These are phyloP conservation scores for Cheirogaleus medius DNA, from an alignment of 2,113 vertebrate genomes.

Conservation along the genomic window DNA sequence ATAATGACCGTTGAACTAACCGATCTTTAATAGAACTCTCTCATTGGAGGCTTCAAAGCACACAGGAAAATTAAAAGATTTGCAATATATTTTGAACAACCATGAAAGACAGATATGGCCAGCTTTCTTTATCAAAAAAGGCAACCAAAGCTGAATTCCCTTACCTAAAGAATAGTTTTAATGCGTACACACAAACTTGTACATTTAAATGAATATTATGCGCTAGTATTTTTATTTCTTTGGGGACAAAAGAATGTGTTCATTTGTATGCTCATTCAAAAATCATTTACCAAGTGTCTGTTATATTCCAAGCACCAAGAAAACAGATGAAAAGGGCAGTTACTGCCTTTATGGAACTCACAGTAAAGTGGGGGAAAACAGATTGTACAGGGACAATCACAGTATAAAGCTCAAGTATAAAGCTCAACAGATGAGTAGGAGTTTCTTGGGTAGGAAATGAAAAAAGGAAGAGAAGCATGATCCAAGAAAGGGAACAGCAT, in stretches of 20 bases:
- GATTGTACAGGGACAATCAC: background rate
- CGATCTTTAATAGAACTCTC: slow-evolving; percentile 30
- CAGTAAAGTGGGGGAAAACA: background rate
- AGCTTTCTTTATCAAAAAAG: background rate
- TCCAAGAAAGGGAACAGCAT: background rate
- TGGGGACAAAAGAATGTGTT: background rate
- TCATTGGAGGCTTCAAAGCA: slow-evolving; percentile 45
- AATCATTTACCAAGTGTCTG: background rate
- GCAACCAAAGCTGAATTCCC: background rate
- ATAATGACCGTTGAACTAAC: slow-evolving; percentile 36
- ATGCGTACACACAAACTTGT: background rate
- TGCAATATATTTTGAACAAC: background rate
- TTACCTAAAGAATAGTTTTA: slow-evolving; percentile 6
- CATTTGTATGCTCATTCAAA: slow-evolving; percentile 5
- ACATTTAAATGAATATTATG: background rate
- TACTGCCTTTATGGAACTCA: background rate
- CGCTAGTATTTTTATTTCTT: background rate
- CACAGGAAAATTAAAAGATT: slow-evolving; percentile 34
- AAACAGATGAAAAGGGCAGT: slow-evolving; percentile 9
- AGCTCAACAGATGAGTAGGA: slow-evolving; percentile 20
- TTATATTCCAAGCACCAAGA: background rate
- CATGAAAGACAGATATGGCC: background rate
- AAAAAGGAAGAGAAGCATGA: background rate
- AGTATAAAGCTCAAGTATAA: slow-evolving; percentile 16
- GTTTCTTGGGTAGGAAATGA: slow-evolving; percentile 27